Conservation (phyloP, 2,113 vertebrate genomes). For the Picathartes gymnocephalus region DNA sequence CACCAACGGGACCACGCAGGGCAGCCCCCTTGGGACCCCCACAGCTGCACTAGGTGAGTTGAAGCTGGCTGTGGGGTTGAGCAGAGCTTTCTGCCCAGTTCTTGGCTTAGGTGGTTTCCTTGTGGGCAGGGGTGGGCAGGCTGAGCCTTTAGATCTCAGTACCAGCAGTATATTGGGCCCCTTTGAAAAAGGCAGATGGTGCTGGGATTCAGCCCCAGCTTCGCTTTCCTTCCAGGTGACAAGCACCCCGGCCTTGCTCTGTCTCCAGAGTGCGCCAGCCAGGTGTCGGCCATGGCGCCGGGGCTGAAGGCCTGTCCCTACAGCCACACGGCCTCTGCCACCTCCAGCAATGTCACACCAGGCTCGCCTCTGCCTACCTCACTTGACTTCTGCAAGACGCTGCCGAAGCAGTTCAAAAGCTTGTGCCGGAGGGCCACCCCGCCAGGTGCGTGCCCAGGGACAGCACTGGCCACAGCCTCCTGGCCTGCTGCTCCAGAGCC, state of each 20-base stretch:
- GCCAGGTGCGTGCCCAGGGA: conserved; percentile 72
- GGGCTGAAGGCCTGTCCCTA: conserved; percentile 87
- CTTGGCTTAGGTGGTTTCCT: neutral
- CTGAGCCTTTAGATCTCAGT: neutral
- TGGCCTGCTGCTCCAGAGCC: neutral
- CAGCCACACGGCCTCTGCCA: conserved; percentile 79
- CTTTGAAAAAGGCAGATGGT: neutral
- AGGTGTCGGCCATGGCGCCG: conserved; percentile 64
- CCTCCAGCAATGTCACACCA: conserved; percentile 72
- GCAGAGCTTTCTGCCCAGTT: neutral
- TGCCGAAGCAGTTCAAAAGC: conserved; percentile 92
- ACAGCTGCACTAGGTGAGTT: conserved; percentile 84
- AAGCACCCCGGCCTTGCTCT: conserved; percentile 13
- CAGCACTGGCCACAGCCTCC: neutral
- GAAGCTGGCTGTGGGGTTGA: accelerated
- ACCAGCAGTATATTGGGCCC: neutral
- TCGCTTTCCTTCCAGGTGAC: conserved; percentile 42
- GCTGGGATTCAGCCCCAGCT: neutral
- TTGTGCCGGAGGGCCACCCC: conserved; percentile 89
- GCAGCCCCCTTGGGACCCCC: conserved; percentile 79
- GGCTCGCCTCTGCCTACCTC: conserved; percentile 87
- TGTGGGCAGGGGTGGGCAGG: neutral
- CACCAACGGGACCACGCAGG: conserved; percentile 82
- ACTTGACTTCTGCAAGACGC: conserved; percentile 88
- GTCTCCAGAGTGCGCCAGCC: conserved; percentile 50